A percentile compares a stretch with the other conserved stretches of the same genome.
phyloP scores from a whole-genome alignment of 1,140 invertebrate genomes.

The Drosophila sulfurigaster region DNA sequence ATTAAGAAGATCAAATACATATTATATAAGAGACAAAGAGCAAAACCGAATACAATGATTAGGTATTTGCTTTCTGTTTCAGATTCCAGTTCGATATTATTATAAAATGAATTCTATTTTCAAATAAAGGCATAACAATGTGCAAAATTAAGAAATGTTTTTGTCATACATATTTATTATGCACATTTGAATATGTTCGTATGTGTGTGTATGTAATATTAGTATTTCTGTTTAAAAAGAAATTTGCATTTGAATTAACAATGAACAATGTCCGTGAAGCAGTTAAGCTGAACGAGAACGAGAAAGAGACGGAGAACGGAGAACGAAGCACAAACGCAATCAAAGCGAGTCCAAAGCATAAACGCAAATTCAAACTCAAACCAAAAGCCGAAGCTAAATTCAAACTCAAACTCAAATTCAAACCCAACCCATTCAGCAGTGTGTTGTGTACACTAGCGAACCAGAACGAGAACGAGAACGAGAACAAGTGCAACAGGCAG shows the following conservation, averaged over 20 bases:
- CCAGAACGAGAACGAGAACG: conserved; percentile 67
- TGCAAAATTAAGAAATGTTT: neutral
- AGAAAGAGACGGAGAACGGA: too few relatives aligned
- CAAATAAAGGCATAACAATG: neutral
- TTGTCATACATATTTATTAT: too few relatives aligned
- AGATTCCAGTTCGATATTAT: neutral
- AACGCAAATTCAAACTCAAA: conserved; percentile 26
- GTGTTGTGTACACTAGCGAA: conserved; percentile 37
- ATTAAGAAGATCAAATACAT: too few relatives aligned
- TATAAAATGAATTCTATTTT: neutral
- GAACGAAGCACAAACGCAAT: conserved; percentile 23
- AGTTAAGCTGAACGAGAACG: conserved; percentile 32
- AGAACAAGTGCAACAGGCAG: conserved; percentile 71
- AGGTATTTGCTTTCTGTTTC: neutral
- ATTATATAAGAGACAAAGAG: neutral
- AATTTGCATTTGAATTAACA: conserved; percentile 59
- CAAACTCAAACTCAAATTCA: conserved; percentile 21
- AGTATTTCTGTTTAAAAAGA: conserved; percentile 15
- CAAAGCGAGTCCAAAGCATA: conserved; percentile 9
- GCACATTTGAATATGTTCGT: neutral
- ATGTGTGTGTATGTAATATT: conserved; percentile 11
- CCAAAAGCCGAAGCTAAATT: conserved; percentile 23
- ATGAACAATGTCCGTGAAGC: conserved; percentile 27
- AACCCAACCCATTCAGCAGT: conserved; percentile 29
- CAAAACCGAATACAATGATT: neutral